Evolutionary conservation across 1,140 invertebrate genomes (phyloP).

Genomic region (Anastrepha obliqua): DNA sequence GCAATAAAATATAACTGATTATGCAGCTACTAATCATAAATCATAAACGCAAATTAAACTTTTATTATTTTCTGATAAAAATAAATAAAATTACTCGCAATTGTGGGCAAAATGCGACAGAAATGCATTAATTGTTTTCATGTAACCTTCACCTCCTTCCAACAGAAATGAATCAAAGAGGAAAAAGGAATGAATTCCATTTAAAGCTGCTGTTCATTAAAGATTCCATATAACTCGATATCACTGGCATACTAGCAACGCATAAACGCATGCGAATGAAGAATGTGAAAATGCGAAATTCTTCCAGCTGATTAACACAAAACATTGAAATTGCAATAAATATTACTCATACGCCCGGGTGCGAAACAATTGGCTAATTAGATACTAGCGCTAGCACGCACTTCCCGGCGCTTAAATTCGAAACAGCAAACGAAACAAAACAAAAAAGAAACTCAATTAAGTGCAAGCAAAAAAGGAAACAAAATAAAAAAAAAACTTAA

Average conservation of each 20-base stretch:
- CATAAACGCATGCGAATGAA: no score
- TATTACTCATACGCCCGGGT: slow-evolving; percentile 39
- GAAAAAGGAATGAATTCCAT: not conserved
- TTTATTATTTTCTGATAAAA: not conserved
- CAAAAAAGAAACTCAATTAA: not conserved
- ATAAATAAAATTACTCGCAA: not conserved
- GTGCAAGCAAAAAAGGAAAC: not conserved
- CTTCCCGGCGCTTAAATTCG: slow-evolving; percentile 28
- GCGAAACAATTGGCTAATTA: slow-evolving; percentile 14
- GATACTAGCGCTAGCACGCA: not conserved
- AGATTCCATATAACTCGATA: not conserved
- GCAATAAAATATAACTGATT: no score
- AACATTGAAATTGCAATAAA: not conserved
- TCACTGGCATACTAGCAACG: not conserved
- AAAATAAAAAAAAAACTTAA: not conserved
- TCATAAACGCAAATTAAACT: not conserved
- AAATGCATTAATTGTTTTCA: not conserved
- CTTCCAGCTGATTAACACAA: not conserved
- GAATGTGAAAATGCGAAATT: not conserved
- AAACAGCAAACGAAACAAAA: not conserved
- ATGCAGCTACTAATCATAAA: not conserved
- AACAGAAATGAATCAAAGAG: not conserved
- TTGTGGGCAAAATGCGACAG: not conserved
- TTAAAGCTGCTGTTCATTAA: not conserved
- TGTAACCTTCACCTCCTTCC: not conserved